Evolutionary conservation across 2,113 vertebrate genomes (phyloP).

Genomic region (Leptobrachium leishanense): DNA sequence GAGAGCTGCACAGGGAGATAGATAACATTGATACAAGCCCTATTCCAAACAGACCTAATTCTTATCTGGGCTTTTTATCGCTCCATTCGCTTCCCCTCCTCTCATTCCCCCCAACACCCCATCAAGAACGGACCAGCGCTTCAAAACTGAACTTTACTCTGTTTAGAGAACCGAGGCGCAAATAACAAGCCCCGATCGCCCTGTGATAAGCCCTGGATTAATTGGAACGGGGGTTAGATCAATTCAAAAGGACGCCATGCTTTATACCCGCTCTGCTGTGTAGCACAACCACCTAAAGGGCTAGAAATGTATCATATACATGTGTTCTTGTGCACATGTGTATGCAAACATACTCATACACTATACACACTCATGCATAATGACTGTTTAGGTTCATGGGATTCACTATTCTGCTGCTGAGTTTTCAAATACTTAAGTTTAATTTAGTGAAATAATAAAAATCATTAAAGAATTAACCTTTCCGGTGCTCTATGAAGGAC

Average conservation of each 20-base stretch:
- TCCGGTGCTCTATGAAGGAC: too few relatives aligned
- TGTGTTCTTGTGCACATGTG: too few relatives aligned
- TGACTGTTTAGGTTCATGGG: too few relatives aligned
- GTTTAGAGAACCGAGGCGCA: slow-evolving; percentile 45
- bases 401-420: too few relatives aligned
- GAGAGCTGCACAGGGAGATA: slow-evolving; percentile 91
- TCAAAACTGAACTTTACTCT: slow-evolving; percentile 73
- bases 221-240: slow-evolving; percentile 36
- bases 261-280: too few relatives aligned
- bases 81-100: slow-evolving; percentile 65
- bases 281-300: too few relatives aligned
- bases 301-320: too few relatives aligned
- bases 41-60: slow-evolving; percentile 88
- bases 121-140: slow-evolving; percentile 72
- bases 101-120: slow-evolving; percentile 63
- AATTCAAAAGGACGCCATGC: not conserved
- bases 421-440: too few relatives aligned
- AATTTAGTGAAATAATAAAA: too few relatives aligned
- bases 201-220: slow-evolving; percentile 44
- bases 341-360: too few relatives aligned
- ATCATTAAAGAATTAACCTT: too few relatives aligned
- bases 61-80: slow-evolving; percentile 93
- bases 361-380: too few relatives aligned
- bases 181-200: slow-evolving; percentile 45
- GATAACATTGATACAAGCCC: slow-evolving; percentile 96